Evolutionary conservation across 2,888 invertebrate species (phyloP).

Genomic region (Uloborus plumipes): DNA sequence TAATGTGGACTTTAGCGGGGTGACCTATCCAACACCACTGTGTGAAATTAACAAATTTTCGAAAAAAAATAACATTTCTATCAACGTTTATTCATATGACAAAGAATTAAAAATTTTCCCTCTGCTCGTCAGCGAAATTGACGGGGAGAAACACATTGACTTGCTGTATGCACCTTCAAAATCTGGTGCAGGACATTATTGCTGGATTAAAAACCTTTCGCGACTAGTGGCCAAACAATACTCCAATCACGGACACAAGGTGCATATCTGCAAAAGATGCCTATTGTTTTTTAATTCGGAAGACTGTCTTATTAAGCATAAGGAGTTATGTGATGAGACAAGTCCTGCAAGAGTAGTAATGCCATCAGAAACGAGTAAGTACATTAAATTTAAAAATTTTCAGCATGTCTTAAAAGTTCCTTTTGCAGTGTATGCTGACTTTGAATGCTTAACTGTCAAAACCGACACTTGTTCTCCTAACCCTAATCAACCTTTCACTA

Average conservation of each 20-base stretch:
- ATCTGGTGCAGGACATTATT: neutral
- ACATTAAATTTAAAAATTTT: neutral
- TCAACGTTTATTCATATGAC: constrained; percentile 8
- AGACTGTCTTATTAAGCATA: neutral
- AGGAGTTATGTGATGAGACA: neutral
- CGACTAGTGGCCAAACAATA: neutral
- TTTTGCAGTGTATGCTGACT: constrained; percentile 10
- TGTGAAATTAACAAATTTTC: constrained; percentile 1
- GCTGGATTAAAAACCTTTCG: neutral
- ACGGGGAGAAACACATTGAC: neutral
- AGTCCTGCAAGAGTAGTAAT: neutral
- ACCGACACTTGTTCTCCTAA: neutral
- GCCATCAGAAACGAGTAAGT: neutral
- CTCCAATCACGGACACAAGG: neutral
- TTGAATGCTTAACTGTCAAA: constrained; percentile 10
- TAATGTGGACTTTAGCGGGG: neutral
- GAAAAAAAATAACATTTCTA: neutral
- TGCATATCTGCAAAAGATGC: neutral
- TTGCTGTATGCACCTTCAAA: neutral
- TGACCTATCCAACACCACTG: neutral
- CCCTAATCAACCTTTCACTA: neutral
- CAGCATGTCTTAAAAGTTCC: neutral
- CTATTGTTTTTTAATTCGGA: neutral
- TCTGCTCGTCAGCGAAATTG: neutral
- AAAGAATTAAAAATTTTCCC: neutral